A percentile compares a stretch with the other conserved stretches of the same genome.
These are phyloP conservation scores for Caenorhabditis panamensis DNA, from an alignment of 2,888 invertebrate genomes.

Conservation along the genomic window DNA sequence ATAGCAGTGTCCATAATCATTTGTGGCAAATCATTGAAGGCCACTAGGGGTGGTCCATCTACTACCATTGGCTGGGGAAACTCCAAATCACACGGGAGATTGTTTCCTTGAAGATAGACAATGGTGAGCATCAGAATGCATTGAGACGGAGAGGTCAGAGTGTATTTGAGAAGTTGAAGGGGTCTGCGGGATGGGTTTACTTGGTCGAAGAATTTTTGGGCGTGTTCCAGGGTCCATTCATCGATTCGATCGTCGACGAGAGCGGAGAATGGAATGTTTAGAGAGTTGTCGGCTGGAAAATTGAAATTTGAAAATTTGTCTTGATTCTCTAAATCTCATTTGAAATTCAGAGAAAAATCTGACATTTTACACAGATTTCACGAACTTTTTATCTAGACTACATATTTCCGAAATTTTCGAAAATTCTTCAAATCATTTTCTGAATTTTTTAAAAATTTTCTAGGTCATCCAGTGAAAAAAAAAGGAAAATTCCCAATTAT, in stretches of 20 bases:
- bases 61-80: too few relatives aligned
- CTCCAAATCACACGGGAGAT: background rate
- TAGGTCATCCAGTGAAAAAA: too few relatives aligned
- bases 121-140: constrained; percentile 20
- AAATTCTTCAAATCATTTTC: too few relatives aligned
- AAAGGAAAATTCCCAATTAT: too few relatives aligned
- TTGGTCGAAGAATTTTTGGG: background rate
- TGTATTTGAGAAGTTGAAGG: constrained; percentile 25
- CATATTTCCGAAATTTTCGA: too few relatives aligned
- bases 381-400: too few relatives aligned
- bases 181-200: background rate
- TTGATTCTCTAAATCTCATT: too few relatives aligned
- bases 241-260: constrained; percentile 27
- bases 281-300: constrained; percentile 34
- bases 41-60: too few relatives aligned
- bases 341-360: too few relatives aligned
- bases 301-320: background rate
- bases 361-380: too few relatives aligned
- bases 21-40: background rate
- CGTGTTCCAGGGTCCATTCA: constrained; percentile 11
- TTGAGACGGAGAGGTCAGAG: constrained; percentile 3
- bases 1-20: constrained; percentile 1
- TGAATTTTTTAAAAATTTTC: too few relatives aligned
- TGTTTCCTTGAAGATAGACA: background rate
- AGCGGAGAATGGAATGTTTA: constrained; percentile 21